A percentile compares a stretch with the other conserved stretches of the same genome.
phyloP scores from a whole-genome alignment of 2,113 vertebrate species.

The Diadophis punctatus region DNA sequence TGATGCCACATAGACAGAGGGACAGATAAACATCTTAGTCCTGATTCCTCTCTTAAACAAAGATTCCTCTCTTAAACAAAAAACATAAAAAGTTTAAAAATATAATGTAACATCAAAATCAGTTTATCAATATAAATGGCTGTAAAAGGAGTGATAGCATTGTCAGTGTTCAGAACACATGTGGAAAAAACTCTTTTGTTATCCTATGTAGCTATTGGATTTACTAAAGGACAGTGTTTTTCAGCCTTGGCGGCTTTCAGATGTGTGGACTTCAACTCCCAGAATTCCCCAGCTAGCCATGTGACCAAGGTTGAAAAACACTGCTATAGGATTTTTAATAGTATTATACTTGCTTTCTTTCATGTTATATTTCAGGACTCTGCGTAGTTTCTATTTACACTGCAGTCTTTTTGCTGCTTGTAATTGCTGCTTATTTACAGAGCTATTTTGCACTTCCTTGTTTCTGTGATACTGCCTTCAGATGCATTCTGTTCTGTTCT shows the following conservation, averaged over 20 bases:
- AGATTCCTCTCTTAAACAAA: neutral
- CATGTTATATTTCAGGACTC: slow-evolving; percentile 9
- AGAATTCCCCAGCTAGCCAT: neutral
- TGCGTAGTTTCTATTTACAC: neutral
- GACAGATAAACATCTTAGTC: neutral
- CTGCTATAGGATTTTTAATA: neutral
- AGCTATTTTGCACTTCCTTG: neutral
- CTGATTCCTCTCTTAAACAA: neutral
- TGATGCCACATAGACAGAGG: neutral
- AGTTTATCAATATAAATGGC: neutral
- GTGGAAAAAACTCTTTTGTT: neutral
- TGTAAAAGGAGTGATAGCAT: neutral
- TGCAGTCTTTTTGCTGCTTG: neutral
- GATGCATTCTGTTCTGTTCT: neutral
- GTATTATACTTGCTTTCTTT: neutral
- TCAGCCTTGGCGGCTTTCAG: neutral
- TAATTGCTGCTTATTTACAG: neutral
- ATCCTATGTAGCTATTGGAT: neutral
- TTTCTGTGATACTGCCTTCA: neutral
- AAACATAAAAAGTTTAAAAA: neutral
- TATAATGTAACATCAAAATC: neutral
- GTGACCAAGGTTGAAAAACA: neutral
- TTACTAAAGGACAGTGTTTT: neutral
- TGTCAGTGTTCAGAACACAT: neutral
- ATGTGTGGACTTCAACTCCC: neutral